Base-by-base conservation (phyloP, 1,140 invertebrate genomes). In the Anastatus disparis region DNA sequence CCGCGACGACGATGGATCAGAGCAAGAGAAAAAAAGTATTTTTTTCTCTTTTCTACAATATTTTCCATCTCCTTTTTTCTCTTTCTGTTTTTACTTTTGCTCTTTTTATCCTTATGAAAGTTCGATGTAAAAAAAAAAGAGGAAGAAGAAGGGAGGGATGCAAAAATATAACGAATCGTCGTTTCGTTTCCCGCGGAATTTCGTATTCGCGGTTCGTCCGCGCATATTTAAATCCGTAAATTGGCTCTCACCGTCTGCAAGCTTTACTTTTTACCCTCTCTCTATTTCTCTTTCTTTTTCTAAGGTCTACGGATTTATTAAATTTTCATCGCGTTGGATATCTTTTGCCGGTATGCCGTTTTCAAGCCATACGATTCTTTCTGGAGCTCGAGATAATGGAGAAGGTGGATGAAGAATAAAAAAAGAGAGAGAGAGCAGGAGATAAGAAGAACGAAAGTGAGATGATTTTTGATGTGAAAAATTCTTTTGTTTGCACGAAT, bases 201-300 rank as follows among this genome's bases (percentile, higher is more conserved):
- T 65, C 24, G 50, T 65, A 65, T 65, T 65, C 62, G 62, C 35
- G 35, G 46, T 46, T 53, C 62, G 62, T 65, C 20, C 62, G 46
- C 35, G 62, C 62, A 65, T 65, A 65, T 65, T 65, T 65, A 65
- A 65, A 65, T 65, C 24, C 48, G 46, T 65, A 65, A 65, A 65
- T 65, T 65, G 62, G 62, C 50, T 65, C 12, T 9, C 15, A 9
- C 50, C 4, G 22, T 3, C 7, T 24, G 46, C 22, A 7, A 20
- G 46, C 22, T 4, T 20, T 20, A 4, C 7, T 9, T 4, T 4
- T 12, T 8, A 7, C 12, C 22, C 17, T 50, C 17, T 50, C 22
- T 8, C 15, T 44, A 3, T 13, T n/a, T 44, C 40, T 44, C 40
- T 10, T 50, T n/a, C 58, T 46, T 17, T 7, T 24, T 61, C 24